A percentile compares a stretch with the other conserved stretches of the same genome.
Evolutionary conservation across 2,888 invertebrate species (phyloP).

Genomic region (Tupiocoris notatus): DNA sequence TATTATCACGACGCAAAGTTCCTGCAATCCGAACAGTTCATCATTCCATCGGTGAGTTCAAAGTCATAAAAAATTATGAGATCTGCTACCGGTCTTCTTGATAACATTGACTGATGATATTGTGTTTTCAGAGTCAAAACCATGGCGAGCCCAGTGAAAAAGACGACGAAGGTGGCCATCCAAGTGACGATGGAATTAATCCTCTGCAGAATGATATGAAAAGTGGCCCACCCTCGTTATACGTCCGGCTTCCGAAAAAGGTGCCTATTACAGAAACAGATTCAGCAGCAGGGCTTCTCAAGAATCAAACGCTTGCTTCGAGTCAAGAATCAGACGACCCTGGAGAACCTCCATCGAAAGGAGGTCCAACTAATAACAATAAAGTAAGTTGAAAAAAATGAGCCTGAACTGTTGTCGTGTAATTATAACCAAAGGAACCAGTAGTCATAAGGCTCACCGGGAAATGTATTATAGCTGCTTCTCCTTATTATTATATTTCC

Average conservation of each 20-base stretch:
- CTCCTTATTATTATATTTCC: no score
- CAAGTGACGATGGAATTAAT: conserved; percentile 1
- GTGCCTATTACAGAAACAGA: conserved; percentile 7
- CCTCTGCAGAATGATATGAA: conserved; percentile 14
- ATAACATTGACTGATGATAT: background rate
- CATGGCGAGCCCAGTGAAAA: conserved; percentile 4
- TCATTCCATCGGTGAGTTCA: background rate
- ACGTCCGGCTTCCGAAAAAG: conserved; percentile 9
- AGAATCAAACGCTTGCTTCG: background rate
- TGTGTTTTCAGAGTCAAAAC: background rate
- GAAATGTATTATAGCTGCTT: no score
- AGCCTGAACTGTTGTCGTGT: no score
- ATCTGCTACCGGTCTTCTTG: background rate
- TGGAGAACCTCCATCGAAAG: background rate
- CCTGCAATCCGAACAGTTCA: conserved; percentile 11
- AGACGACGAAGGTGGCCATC: conserved; percentile 28
- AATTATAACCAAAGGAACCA: no score
- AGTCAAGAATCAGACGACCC: background rate
- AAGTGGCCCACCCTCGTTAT: conserved; percentile 8
- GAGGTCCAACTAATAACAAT: conserved; percentile 2
- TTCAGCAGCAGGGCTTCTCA: background rate
- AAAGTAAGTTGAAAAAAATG: conserved; percentile 24
- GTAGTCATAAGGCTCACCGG: no score
- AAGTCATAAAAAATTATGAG: background rate
- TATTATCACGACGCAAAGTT: conserved; percentile 24